Conservation (phyloP, 2,888 invertebrate species). For the Ectemnius cavifrons region DNA sequence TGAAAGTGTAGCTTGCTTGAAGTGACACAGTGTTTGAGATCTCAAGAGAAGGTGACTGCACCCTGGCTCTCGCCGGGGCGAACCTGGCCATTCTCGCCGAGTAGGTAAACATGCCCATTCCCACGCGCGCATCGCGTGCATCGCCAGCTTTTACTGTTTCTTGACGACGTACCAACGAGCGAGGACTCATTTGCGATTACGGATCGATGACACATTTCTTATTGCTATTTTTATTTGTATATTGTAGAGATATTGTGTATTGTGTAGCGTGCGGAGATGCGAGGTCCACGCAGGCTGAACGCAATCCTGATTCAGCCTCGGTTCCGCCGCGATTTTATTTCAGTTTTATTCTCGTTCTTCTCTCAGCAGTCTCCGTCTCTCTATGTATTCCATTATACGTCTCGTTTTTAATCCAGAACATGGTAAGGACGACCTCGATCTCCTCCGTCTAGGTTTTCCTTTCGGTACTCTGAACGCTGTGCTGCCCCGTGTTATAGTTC, state of each 20-base stretch:
- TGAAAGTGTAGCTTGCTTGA: too few relatives aligned
- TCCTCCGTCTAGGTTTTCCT: conserved; percentile 30
- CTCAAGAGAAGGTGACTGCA: too few relatives aligned
- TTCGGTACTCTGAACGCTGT: conserved; percentile 50
- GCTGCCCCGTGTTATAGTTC: conserved; percentile 54
- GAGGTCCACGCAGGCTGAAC: conserved; percentile 11
- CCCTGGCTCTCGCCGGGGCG: too few relatives aligned
- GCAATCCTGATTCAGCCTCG: background rate
- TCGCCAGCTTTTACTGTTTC: conserved; percentile 39
- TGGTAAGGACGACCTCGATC: conserved; percentile 33
- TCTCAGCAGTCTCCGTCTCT: conserved; percentile 11
- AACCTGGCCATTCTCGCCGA: background rate
- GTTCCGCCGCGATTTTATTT: conserved; percentile 16
- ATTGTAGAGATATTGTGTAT: conserved; percentile 71
- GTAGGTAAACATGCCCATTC: conserved; percentile 7
- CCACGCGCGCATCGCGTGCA: conserved; percentile 13
- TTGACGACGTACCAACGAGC: conserved; percentile 58
- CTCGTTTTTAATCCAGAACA: conserved; percentile 19
- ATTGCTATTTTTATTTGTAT: conserved; percentile 66
- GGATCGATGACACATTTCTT: conserved; percentile 51
- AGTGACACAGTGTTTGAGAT: too few relatives aligned
- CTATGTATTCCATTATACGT: conserved; percentile 8
- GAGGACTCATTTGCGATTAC: conserved; percentile 55
- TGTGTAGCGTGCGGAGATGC: conserved; percentile 61
- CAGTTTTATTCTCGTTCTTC: background rate